Conservation (phyloP, 92 coral and sea anemone genomes). For the Phymanthus crucifer region DNA sequence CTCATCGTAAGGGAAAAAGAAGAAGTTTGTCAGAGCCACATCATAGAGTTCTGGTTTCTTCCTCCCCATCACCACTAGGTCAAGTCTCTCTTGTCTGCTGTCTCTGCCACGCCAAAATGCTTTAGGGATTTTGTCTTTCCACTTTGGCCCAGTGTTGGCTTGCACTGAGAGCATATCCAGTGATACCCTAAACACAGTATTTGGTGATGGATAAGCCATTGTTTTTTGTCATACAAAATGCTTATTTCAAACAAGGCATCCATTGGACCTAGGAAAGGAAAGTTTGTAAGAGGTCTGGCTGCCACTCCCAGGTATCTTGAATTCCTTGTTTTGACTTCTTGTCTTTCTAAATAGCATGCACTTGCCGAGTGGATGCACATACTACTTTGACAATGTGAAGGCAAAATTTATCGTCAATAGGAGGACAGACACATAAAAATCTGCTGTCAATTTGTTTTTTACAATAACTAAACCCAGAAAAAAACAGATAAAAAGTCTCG, state of each 20-base stretch:
- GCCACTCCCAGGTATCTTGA: too few species aligned
- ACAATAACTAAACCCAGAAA: too few species aligned
- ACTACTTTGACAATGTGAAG: too few species aligned
- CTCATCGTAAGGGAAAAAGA: slow-evolving; percentile 93
- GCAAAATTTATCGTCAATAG: too few species aligned
- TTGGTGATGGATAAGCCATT: neutral
- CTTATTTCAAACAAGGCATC: neutral
- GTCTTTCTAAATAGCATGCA: too few species aligned
- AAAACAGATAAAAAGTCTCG: too few species aligned
- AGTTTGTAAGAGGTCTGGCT: too few species aligned
- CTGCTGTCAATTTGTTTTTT: too few species aligned
- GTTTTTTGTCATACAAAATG: neutral
- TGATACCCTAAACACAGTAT: slow-evolving; percentile 61
- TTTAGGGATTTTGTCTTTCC: slow-evolving; percentile 86
- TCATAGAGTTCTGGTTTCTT: slow-evolving; percentile 91
- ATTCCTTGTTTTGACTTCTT: too few species aligned
- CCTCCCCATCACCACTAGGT: slow-evolving; percentile 83
- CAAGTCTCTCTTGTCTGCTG: slow-evolving; percentile 87
- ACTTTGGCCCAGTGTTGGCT: slow-evolving; percentile 88
- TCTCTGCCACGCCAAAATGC: slow-evolving; percentile 99
- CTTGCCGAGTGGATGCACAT: too few species aligned
- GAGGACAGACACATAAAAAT: too few species aligned
- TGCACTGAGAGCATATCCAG: slow-evolving; percentile 92
- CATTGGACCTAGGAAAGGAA: neutral
- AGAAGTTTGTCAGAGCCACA: slow-evolving; percentile 93